A percentile compares a stretch with the other conserved stretches of the same genome.
These are phyloP conservation scores for Lichenostomus cassidix DNA, from an alignment of 2,113 vertebrate genomes.

Conservation along the genomic window DNA sequence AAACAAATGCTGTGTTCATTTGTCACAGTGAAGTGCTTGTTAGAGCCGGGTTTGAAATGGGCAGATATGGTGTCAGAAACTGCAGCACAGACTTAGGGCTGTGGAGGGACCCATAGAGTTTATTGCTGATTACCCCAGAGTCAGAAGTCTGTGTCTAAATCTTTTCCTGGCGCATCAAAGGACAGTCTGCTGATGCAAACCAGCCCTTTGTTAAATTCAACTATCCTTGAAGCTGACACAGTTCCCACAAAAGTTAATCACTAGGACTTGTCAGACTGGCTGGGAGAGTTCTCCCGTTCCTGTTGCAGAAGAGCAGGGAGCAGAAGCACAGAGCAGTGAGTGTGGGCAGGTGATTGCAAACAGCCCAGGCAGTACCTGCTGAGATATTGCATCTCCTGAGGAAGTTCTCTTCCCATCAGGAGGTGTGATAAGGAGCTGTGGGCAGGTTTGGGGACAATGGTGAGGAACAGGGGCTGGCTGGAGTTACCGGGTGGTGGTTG, in stretches of 20 bases:
- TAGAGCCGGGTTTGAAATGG: background rate
- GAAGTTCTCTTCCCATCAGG: background rate
- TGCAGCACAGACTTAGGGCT: background rate
- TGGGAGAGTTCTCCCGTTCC: conserved; percentile 2
- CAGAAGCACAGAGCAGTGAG: background rate
- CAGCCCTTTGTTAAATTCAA: background rate
- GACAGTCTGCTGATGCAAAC: conserved; percentile 5
- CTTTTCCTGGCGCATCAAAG: conserved; percentile 45
- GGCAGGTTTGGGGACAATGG: background rate
- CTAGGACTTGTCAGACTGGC: conserved; percentile 43
- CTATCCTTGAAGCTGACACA: conserved; percentile 43
- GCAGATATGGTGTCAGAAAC: background rate
- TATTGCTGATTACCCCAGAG: background rate
- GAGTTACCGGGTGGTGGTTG: background rate
- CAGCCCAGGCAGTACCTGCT: background rate
- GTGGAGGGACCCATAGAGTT: background rate
- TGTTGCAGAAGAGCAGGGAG: background rate
- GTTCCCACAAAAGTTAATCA: conserved; percentile 56
- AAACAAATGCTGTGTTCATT: background rate
- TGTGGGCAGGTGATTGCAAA: conserved; percentile 49
- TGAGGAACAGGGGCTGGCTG: background rate
- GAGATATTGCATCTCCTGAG: background rate
- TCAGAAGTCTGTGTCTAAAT: conserved; percentile 34
- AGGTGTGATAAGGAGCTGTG: background rate
- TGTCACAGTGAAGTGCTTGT: background rate